Conservation (phyloP, 2,888 invertebrate genomes). For the Macrophya annulata region DNA sequence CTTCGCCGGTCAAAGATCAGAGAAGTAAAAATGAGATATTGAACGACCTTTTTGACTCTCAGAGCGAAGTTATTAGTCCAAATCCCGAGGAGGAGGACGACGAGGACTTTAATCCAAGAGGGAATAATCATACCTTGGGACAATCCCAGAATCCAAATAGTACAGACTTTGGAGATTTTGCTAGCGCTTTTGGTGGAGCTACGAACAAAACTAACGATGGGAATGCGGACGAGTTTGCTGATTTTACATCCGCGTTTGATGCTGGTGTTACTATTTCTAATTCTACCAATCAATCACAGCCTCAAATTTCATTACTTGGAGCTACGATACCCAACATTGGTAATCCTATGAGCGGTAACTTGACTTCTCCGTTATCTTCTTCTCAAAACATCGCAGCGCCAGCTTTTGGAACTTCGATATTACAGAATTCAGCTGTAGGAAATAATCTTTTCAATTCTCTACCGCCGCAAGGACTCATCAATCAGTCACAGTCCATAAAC, state of each 20-base stretch:
- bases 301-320: constrained; percentile 69
- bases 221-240: constrained; percentile 88
- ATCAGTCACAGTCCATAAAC: constrained; percentile 65
- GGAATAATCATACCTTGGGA: constrained; percentile 76
- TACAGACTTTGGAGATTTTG: constrained; percentile 90
- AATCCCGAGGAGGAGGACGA: constrained; percentile 75
- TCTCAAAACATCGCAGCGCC: constrained; percentile 62
- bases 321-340: constrained; percentile 68
- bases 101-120: constrained; percentile 85
- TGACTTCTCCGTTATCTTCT: constrained; percentile 64
- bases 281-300: constrained; percentile 63
- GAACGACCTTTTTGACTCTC: constrained; percentile 75
- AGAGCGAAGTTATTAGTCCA: constrained; percentile 68
- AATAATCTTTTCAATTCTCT: constrained; percentile 72
- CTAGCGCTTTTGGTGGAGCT: constrained; percentile 84
- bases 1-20: constrained; percentile 69
- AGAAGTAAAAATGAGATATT: constrained; percentile 73
- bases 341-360: constrained; percentile 69
- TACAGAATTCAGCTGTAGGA: constrained; percentile 64
- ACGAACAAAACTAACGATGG: constrained; percentile 67
- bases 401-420: constrained; percentile 61
- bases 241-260: constrained; percentile 88
- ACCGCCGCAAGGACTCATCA: constrained; percentile 66
- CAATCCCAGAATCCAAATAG: constrained; percentile 69
- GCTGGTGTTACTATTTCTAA: constrained; percentile 70